phyloP scores from a whole-genome alignment of 2,888 invertebrate genomes.

The Biston stratarius region DNA sequence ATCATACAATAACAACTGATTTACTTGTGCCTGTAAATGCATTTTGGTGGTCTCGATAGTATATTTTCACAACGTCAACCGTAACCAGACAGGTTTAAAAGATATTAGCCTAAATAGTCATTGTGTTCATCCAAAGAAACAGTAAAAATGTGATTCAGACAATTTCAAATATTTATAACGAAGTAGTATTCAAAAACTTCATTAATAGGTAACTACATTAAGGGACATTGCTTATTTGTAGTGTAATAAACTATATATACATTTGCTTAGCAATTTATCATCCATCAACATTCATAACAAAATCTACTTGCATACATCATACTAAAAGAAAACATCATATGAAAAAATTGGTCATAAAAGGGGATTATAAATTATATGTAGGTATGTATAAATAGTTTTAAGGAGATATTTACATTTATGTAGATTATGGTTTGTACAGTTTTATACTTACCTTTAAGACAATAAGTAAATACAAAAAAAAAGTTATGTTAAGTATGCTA shows the following conservation, averaged over 20 bases:
- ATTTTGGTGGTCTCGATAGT: no score
- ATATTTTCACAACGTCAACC: background rate
- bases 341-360: constrained; percentile 3
- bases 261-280: constrained; percentile 16
- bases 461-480: background rate
- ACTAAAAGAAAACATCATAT: background rate
- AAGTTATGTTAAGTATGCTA: background rate
- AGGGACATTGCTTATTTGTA: constrained; percentile 3
- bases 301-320: constrained; percentile 2
- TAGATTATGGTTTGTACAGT: constrained; percentile 17
- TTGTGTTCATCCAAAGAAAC: background rate
- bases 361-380: background rate
- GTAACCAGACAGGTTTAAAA: background rate
- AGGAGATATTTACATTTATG: constrained; percentile 35
- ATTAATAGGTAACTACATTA: constrained; percentile 7
- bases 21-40: background rate
- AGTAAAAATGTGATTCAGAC: constrained; percentile 8
- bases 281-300: constrained; percentile 20
- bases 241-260: constrained; percentile 10
- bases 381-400: constrained; percentile 4
- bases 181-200: background rate
- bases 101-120: background rate
- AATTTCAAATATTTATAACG: constrained; percentile 1
- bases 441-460: constrained; percentile 6
- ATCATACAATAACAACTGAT: background rate